A percentile compares a stretch with the other conserved stretches of the same genome.
phyloP scores from a whole-genome alignment of 2,888 invertebrate genomes.

The Acleris literana region DNA sequence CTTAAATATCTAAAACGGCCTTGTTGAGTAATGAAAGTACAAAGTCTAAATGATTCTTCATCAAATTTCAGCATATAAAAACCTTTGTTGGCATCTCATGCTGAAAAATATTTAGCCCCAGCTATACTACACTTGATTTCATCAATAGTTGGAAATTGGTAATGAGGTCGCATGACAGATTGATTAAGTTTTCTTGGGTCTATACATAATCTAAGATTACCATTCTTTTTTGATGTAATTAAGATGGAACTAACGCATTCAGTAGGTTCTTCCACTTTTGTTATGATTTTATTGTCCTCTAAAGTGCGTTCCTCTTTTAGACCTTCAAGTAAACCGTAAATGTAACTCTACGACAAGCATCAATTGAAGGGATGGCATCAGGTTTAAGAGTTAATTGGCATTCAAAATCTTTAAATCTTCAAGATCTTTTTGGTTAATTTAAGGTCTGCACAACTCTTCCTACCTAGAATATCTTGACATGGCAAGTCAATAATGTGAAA shows the following conservation, averaged over 20 bases:
- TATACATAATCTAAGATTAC: constrained; percentile 41
- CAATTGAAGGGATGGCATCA: constrained; percentile 25
- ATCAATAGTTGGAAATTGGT: constrained; percentile 42
- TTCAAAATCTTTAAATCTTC: background rate
- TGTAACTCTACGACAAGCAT: constrained; percentile 33
- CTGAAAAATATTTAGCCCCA: constrained; percentile 38
- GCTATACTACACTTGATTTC: constrained; percentile 38
- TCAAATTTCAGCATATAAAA: constrained; percentile 40
- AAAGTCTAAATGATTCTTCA: constrained; percentile 36
- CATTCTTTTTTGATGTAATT: constrained; percentile 39
- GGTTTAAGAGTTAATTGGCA: constrained; percentile 23
- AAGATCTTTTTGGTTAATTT: constrained; percentile 10
- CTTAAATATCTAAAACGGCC: constrained; percentile 38
- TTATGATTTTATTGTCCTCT: constrained; percentile 33
- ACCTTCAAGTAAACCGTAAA: constrained; percentile 19
- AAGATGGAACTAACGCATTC: constrained; percentile 41
- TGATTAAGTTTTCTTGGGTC: constrained; percentile 43
- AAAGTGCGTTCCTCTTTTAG: constrained; percentile 35
- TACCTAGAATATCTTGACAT: constrained; percentile 20
- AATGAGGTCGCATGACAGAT: constrained; percentile 40
- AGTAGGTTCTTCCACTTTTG: constrained; percentile 32
- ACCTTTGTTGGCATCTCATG: constrained; percentile 41
- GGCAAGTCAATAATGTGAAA: constrained; percentile 18
- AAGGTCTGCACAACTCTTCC: constrained; percentile 8
- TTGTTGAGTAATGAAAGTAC: constrained; percentile 42